phyloP scores from a whole-genome alignment of 2,113 vertebrate genomes.

The Collichthys lucidus region DNA sequence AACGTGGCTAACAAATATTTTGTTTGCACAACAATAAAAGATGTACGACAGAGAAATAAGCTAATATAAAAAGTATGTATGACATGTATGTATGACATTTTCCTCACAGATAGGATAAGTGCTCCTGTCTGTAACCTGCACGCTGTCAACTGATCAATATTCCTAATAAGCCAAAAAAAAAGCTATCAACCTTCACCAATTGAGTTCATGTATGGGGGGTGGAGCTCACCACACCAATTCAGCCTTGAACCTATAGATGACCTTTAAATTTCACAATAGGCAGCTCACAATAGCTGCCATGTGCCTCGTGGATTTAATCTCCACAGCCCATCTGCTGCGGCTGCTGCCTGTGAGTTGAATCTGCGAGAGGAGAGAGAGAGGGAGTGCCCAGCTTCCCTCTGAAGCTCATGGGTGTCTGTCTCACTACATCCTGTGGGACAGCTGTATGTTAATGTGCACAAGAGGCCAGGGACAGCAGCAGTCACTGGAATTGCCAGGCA shows the following conservation, averaged over 20 bases:
- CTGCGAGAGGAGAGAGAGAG: conserved; percentile 65
- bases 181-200: conserved; percentile 41
- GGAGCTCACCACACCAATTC: conserved; percentile 43
- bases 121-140: not conserved
- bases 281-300: conserved; percentile 87
- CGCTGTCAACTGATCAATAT: conserved; percentile 34
- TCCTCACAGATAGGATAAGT: too few species aligned
- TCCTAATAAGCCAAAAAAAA: conserved; percentile 50
- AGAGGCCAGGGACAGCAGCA: conserved; percentile 90
- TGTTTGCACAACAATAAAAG: too few species aligned
- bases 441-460: conserved; percentile 99
- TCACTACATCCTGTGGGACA: conserved; percentile 91
- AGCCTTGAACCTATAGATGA: conserved; percentile 79
- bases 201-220: conserved; percentile 34
- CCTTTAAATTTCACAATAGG: conserved; percentile 87
- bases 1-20: not conserved
- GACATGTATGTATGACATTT: too few species aligned
- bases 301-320: conserved; percentile 89
- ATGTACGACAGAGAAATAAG: not conserved
- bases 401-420: conserved; percentile 79
- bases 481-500: conserved; percentile 90
- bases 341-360: conserved; percentile 67
- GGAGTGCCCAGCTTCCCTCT: conserved; percentile 66
- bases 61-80: too few species aligned
- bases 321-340: conserved; percentile 92